Evolutionary conservation across 2,113 vertebrate species (phyloP), one percentile per base, ranked within the genome.

Genomic region (Gymnarchus niloticus): DNA sequence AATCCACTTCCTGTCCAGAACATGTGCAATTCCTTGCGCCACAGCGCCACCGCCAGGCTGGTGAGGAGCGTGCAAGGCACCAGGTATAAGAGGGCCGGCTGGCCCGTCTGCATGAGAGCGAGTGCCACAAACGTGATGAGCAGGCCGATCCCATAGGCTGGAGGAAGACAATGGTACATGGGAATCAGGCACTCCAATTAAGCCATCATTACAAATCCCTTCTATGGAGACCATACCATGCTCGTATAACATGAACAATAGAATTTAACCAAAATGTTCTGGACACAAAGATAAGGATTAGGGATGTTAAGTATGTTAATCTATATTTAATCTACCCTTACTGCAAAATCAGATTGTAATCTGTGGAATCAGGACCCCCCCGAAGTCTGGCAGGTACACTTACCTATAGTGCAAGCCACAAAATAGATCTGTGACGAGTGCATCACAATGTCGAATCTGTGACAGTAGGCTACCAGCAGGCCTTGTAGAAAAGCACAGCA

Each of bases 1-100:
- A 98, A 98, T 94, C 96, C 96, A 93, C 96, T 98, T 93, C 98
- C 98, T 3, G 95, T 98, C 98, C 98, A 99, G 96, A 99, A 99
- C 93, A 95, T 93, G 56, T 92, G 91, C 83, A 99, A 91, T 90
- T 99, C 98, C 91, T 89, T 94, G 90, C 98, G 97, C 95, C 96
- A 97, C 84, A 98, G 95, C 2, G 98, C 98, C 90, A 99, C 94
- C 0, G 88, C 83, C 2, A 97, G 95, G 93, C 97, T 97, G 49
- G 96, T 96, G 91, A 97, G 91, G n/a, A 99, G 95, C 19, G 96
- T 98, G 87, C 97, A 99, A 89, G 98, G 98, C 90, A 99, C 98
- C 91, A 99, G 91, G 93, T 99, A 99, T 88, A 99, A 96, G 61
- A 99, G 93, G 14, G 98, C 97, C 0, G 97, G 98, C 90, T 99